These are phyloP conservation scores for Neotoma lepida DNA, from an alignment of 2,113 vertebrate species.

Conservation along the genomic window DNA sequence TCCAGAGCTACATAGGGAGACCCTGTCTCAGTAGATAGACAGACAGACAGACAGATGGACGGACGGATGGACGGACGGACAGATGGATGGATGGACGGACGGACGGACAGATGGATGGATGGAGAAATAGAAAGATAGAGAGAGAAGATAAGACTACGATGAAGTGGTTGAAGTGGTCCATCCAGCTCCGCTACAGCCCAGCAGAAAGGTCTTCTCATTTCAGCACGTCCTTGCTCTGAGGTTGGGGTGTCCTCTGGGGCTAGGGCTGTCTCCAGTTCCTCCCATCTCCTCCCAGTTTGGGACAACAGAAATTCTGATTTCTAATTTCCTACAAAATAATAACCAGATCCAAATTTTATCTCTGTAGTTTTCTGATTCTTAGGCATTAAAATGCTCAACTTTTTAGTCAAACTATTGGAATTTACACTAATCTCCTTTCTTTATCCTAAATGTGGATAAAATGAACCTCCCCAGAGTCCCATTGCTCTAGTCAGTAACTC, in stretches of 20 bases:
- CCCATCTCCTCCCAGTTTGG: neutral
- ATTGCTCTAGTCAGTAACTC: neutral
- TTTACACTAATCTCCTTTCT: conserved; percentile 23
- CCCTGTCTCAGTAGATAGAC: neutral
- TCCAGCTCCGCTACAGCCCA: neutral
- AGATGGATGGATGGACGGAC: neutral
- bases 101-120: neutral
- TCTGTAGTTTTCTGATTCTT: conserved; percentile 39
- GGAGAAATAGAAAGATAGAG: neutral
- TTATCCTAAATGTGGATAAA: conserved; percentile 35
- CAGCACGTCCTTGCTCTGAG: neutral
- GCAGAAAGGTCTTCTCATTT: neutral
- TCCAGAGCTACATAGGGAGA: neutral
- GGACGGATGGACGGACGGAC: neutral
- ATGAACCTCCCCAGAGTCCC: neutral
- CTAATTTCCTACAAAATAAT: neutral
- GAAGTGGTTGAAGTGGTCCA: neutral
- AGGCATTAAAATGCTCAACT: neutral
- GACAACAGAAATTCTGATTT: neutral
- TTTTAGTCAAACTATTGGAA: neutral
- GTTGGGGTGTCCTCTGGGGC: too few species aligned
- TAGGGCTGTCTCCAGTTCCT: neutral
- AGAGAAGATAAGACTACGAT: neutral
- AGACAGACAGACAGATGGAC: neutral
- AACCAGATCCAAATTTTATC: neutral